These are phyloP conservation scores for Ancistrus triradiatus DNA, from an alignment of 2,113 vertebrate species.

Conservation along the genomic window DNA sequence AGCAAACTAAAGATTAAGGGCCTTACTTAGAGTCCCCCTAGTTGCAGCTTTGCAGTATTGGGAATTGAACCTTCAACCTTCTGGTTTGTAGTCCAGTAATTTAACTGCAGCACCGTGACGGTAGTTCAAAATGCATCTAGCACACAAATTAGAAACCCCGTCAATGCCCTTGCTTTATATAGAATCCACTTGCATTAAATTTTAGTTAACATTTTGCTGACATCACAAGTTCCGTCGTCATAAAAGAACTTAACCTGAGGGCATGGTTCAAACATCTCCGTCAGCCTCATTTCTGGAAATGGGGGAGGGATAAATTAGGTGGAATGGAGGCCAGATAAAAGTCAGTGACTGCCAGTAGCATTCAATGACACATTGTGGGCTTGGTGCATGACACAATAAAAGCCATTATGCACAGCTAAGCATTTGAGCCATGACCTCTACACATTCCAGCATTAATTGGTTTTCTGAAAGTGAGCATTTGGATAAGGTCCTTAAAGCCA, in stretches of 20 bases:
- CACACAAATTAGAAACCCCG: too few relatives aligned
- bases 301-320: slow-evolving; percentile 37
- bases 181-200: background rate
- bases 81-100: too few relatives aligned
- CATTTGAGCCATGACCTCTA: slow-evolving; percentile 18
- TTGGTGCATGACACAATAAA: background rate
- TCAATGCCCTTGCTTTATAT: background rate
- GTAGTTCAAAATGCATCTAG: too few relatives aligned
- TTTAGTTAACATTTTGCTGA: slow-evolving; percentile 29
- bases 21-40: too few relatives aligned
- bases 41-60: too few relatives aligned
- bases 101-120: too few relatives aligned
- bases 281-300: slow-evolving; percentile 30
- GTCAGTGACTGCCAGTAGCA: slow-evolving; percentile 40
- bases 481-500: too few relatives aligned
- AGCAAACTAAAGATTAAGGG: too few relatives aligned
- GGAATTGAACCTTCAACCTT: too few relatives aligned
- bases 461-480: too few relatives aligned
- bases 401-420: slow-evolving; percentile 28
- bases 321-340: slow-evolving; percentile 40
- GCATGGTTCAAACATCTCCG: slow-evolving; percentile 11
- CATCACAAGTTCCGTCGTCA: slow-evolving; percentile 3
- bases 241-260: slow-evolving; percentile 17
- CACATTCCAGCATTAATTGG: slow-evolving; percentile 20
- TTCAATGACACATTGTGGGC: slow-evolving; percentile 26